Evolutionary conservation across 2,113 vertebrate species (phyloP), one percentile per base, ranked within the genome.

Genomic region (Indicator indicator): DNA sequence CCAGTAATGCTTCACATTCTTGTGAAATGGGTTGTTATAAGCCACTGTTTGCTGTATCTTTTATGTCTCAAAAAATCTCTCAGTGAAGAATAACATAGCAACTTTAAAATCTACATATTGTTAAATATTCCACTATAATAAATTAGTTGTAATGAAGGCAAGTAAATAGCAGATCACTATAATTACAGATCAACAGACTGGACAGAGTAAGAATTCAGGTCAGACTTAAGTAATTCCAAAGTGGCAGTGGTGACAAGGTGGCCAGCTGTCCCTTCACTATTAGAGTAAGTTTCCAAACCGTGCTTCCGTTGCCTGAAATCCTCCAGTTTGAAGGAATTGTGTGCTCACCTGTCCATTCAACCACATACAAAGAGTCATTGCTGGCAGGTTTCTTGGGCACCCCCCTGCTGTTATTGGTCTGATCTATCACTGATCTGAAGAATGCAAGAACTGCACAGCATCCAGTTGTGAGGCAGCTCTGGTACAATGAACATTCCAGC

Each of bases 161-260:
- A 91, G 54, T 55, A 89, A 91, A 95, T 95, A 89, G 64, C 6
- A 10, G 72, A 76, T 76, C 38, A 9, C 50, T 74, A 30, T 56
- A 64, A 77, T 73, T 89, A 70, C 32, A 89, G 55, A 93, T 88
- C 38, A 90, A 86, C 75, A 83, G 79, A 77, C 72, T 17, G 42
- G 48, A 52, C 72, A 88, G 72, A 85, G 83, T 69, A 93, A 88
- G 79, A 95, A 93, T 83, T 81, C 75, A 78, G 85, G 89, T 94
- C 72, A 77, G 56, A 58, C 72, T 93, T 93, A 82, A 71, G 54
- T 65, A 81, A 86, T 58, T 83, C 38, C 91, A 54, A 74, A 85
- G 64, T 71, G 89, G n/a, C 68, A 91, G 42, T 1, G 9, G 56
- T 67, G 78, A 80, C 75, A 48, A 77, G 64, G 63, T 24, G 12